A percentile compares a stretch with the other conserved stretches of the same genome.
Evolutionary conservation across 2,888 invertebrate species (phyloP).

Genomic region (Cheilosia soror): DNA sequence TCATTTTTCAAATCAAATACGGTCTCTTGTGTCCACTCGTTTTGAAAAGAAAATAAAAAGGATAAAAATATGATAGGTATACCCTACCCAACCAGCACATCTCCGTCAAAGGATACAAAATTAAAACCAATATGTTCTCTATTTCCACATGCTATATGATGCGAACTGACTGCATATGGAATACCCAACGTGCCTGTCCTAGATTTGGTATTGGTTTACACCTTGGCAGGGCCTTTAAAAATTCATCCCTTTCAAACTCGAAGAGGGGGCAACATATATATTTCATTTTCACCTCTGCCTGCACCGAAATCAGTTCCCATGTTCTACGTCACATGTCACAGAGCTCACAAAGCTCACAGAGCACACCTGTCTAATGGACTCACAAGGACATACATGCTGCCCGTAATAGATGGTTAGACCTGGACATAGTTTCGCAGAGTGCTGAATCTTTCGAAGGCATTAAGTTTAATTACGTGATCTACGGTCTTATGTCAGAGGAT

Average conservation of each 20-base stretch:
- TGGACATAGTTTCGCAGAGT: slow-evolving; percentile 14
- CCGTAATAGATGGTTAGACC: slow-evolving; percentile 4
- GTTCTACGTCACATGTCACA: slow-evolving; percentile 64
- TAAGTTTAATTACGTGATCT: slow-evolving; percentile 55
- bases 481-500: slow-evolving; percentile 25
- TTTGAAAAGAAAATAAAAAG: slow-evolving; percentile 28
- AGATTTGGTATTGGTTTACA: slow-evolving; percentile 19
- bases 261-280: slow-evolving; percentile 14
- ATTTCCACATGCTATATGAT: slow-evolving; percentile 4
- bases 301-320: slow-evolving; percentile 61
- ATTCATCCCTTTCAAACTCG: slow-evolving; percentile 41
- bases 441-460: slow-evolving; percentile 31
- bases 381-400: slow-evolving; percentile 50
- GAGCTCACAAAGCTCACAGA: slow-evolving; percentile 54
- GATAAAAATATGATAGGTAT: slow-evolving; percentile 15
- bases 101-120: slow-evolving; percentile 11
- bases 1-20: slow-evolving; percentile 44
- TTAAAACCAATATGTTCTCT: slow-evolving; percentile 14
- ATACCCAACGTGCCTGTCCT: slow-evolving; percentile 12
- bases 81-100: slow-evolving; percentile 16
- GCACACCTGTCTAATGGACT: slow-evolving; percentile 67
- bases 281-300: slow-evolving; percentile 50
- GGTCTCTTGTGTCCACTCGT: slow-evolving; percentile 46
- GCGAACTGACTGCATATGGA: slow-evolving; percentile 18
- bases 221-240: slow-evolving; percentile 41